A percentile compares a stretch with the other conserved stretches of the same genome.
These are phyloP conservation scores for Dicentrarchus labrax DNA, from an alignment of 2,113 vertebrate genomes.

Conservation along the genomic window DNA sequence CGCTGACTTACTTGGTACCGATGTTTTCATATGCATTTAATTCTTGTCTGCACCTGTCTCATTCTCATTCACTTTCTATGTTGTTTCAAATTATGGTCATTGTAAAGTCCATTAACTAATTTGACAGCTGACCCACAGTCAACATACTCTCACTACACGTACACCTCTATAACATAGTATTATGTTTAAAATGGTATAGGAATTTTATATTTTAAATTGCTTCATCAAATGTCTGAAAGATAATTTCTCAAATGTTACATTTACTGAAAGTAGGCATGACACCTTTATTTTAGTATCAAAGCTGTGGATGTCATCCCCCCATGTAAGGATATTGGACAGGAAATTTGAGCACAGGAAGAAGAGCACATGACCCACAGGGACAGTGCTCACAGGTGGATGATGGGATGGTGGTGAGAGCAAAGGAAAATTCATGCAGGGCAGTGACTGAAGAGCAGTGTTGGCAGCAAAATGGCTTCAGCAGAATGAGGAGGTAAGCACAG, in stretches of 20 bases:
- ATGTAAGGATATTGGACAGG: neutral
- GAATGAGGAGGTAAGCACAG: constrained; percentile 12
- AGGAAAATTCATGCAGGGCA: constrained; percentile 17
- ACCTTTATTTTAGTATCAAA: too few species aligned
- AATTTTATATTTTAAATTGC: neutral
- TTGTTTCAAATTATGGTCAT: neutral
- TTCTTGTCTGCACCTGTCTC: neutral
- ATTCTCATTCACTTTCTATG: neutral
- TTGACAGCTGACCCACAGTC: neutral
- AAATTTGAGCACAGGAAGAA: constrained; percentile 5
- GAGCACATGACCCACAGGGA: constrained; percentile 11
- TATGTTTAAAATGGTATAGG: neutral
- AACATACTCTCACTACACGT: neutral
- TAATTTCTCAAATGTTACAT: too few species aligned
- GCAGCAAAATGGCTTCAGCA: constrained; percentile 8
- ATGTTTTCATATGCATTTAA: neutral
- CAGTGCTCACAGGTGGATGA: constrained; percentile 29
- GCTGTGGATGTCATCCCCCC: neutral
- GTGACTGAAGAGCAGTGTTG: neutral
- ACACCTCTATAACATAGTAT: neutral
- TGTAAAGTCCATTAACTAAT: neutral
- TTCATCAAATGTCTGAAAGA: too few species aligned
- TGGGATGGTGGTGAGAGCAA: constrained; percentile 23
- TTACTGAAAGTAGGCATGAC: too few species aligned
- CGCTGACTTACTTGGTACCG: neutral